Conservation (phyloP, 1,140 invertebrate genomes). For the Protaetia brevitarsis region DNA sequence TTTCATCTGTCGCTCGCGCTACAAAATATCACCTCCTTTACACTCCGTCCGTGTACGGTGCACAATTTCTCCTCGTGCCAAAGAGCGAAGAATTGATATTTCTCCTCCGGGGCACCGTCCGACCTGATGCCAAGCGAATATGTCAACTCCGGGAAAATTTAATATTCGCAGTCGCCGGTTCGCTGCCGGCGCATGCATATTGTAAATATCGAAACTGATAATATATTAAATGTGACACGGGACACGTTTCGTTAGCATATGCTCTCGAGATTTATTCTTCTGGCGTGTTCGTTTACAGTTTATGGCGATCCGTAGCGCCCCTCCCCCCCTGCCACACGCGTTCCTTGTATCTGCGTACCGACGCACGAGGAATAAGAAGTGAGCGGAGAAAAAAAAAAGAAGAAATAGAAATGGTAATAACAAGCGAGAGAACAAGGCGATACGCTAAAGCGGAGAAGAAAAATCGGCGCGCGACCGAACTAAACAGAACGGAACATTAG, state of each 20-base stretch:
- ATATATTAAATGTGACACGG: conserved; percentile 15
- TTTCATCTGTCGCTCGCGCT: too few species aligned
- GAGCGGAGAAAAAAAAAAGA: background rate
- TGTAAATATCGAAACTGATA: conserved; percentile 17
- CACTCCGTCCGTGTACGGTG: too few species aligned
- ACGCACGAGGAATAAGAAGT: background rate
- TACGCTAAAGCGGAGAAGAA: background rate
- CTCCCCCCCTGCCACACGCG: too few species aligned
- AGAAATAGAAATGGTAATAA: background rate
- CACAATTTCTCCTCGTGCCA: background rate
- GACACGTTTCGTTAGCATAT: conserved; percentile 10
- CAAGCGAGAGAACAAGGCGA: background rate
- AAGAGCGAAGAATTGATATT: conserved; percentile 4
- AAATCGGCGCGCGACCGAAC: background rate
- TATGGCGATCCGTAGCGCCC: too few species aligned
- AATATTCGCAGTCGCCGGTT: background rate
- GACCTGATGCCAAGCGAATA: background rate
- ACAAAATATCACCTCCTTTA: too few species aligned
- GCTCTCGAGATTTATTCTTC: background rate
- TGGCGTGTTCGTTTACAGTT: background rate
- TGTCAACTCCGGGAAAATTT: background rate
- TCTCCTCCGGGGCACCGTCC: background rate
- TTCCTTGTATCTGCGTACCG: too few species aligned
- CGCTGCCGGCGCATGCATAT: background rate
- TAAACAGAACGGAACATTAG: background rate